Conservation (phyloP, 2,888 invertebrate species). For the Malacosoma neustria region DNA sequence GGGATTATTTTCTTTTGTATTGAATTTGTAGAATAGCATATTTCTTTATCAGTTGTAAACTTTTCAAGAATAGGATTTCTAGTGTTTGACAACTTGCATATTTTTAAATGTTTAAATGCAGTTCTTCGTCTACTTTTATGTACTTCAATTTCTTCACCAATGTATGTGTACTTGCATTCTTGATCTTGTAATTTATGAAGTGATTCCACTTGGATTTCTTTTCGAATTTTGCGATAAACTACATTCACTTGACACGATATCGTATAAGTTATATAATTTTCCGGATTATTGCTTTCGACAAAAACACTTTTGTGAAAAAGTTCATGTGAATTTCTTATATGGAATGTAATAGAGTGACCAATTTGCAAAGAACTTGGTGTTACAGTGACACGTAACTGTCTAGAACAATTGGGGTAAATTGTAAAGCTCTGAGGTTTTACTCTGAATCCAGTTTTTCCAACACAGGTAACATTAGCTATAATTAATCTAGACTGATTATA, state of each 20-base stretch:
- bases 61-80: constrained; percentile 25
- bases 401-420: constrained; percentile 46
- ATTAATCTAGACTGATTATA: constrained; percentile 53
- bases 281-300: constrained; percentile 9
- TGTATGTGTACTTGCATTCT: constrained; percentile 37
- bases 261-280: constrained; percentile 36
- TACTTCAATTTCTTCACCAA: constrained; percentile 27
- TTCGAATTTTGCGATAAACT: constrained; percentile 24
- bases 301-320: constrained; percentile 12
- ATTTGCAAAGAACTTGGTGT: constrained; percentile 43
- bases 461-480: constrained; percentile 49
- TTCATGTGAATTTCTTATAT: constrained; percentile 42
- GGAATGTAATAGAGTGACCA: constrained; percentile 30
- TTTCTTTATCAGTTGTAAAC: constrained; percentile 26
- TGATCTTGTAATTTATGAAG: constrained; percentile 44
- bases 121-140: constrained; percentile 23
- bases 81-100: constrained; percentile 24
- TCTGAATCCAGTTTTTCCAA: constrained; percentile 44
- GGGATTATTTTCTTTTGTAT: constrained; percentile 13
- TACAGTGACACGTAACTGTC: constrained; percentile 30
- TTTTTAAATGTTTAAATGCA: constrained; percentile 29
- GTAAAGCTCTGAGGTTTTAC: constrained; percentile 45
- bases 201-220: constrained; percentile 32
- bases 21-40: constrained; percentile 22
- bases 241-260: constrained; percentile 35